A percentile compares a stretch with the other conserved stretches of the same genome.
Conservation (phyloP, 2,113 vertebrate genomes). For the Larimichthys crocea region DNA sequence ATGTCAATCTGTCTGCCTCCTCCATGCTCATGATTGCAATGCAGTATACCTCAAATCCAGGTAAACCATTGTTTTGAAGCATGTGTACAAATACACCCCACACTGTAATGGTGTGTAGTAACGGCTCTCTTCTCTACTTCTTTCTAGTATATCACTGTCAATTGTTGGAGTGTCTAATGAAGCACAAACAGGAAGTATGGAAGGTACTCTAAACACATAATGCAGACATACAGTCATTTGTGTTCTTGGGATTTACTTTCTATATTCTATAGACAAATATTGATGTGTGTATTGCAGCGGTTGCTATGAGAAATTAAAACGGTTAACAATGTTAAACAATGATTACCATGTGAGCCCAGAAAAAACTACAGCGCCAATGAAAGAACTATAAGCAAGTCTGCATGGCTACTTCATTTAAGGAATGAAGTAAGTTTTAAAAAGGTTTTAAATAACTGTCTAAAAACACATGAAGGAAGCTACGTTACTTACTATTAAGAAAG, state of each 20-base stretch:
- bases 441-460: too few species aligned
- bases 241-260: neutral
- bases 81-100: neutral
- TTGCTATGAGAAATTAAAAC: too few species aligned
- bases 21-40: constrained; percentile 99
- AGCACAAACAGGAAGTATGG: constrained; percentile 99
- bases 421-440: too few species aligned
- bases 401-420: too few species aligned
- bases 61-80: constrained; percentile 73
- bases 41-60: constrained; percentile 99
- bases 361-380: neutral
- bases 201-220: constrained; percentile 88
- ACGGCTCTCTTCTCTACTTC: constrained; percentile 17
- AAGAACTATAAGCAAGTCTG: too few species aligned
- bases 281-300: too few species aligned
- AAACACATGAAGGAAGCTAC: too few species aligned
- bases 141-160: constrained; percentile 98
- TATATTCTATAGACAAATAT: too few species aligned
- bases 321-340: too few species aligned
- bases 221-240: neutral
- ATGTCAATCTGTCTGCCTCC: constrained; percentile 96
- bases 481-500: too few species aligned
- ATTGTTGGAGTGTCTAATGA: constrained; percentile 99
- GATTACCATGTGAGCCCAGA: neutral
- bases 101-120: neutral